Evolutionary conservation across 2,888 invertebrate genomes (phyloP).

Genomic region (Salpingus planirostris): DNA sequence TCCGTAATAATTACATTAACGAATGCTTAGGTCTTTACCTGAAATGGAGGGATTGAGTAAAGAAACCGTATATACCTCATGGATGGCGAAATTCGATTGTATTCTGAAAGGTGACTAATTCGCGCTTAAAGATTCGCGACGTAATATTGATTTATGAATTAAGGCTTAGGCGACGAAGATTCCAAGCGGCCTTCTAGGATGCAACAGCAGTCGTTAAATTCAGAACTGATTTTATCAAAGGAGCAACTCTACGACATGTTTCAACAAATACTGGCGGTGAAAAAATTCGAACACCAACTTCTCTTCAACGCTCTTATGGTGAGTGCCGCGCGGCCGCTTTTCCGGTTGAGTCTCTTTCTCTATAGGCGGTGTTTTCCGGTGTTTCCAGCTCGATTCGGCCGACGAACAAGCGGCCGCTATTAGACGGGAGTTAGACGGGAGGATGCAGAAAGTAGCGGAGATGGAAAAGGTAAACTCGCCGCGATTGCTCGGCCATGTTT

Average conservation of each 20-base stretch:
- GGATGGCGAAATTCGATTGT: constrained; percentile 99
- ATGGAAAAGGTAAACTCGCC: constrained; percentile 85
- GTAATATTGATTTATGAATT: constrained; percentile 1
- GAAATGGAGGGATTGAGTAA: constrained; percentile 99
- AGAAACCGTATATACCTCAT: constrained; percentile 96
- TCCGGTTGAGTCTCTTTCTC: too few relatives aligned
- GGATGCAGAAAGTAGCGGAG: constrained; percentile 93
- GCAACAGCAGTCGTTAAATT: constrained; percentile 83
- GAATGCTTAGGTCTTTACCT: constrained; percentile 81
- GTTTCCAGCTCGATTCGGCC: constrained; percentile 87
- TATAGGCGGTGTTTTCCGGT: too few relatives aligned
- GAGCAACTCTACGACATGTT: constrained; percentile 99
- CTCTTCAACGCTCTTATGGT: constrained; percentile 97
- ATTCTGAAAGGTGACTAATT: constrained; percentile 77
- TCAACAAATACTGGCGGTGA: constrained; percentile 95
- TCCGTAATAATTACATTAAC: too few relatives aligned
- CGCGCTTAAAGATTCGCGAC: constrained; percentile 1
- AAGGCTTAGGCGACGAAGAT: constrained; percentile 72
- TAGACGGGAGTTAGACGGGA: constrained; percentile 93
- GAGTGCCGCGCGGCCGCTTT: constrained; percentile 26
- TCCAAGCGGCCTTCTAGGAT: constrained; percentile 77
- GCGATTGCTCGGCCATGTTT: constrained; percentile 6
- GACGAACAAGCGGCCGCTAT: constrained; percentile 99
- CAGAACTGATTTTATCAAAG: constrained; percentile 92
- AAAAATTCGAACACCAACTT: constrained; percentile 99